Evolutionary conservation across 2,113 vertebrate species (phyloP), one percentile per base, ranked within the genome.

Genomic region (Percopsis transmontana): DNA sequence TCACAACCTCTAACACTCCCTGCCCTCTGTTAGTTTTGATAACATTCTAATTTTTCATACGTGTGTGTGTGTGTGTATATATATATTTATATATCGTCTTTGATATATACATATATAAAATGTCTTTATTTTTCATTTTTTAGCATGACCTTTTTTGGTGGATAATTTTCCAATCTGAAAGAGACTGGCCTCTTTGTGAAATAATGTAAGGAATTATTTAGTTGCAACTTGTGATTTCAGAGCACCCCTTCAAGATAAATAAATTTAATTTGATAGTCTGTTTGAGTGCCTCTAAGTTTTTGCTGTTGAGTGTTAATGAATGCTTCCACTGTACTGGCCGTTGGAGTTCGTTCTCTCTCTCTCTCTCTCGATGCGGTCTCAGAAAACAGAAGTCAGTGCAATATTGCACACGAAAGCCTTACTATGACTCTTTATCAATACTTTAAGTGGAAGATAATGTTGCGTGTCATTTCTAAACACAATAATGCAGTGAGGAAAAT

Each of bases 251-350:
- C 85, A 87, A 89, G 76, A 84, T 67, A 79, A 91, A 91, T 92
- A 93, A 91, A 89, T 74, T 74, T 87, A 80, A 90, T 91, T 88
- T 91, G 87, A 81, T 85, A 86, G 88, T 83, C 80, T 70, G 72
- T 88, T 90, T 85, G 76, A 60, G 82, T 33, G 27, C 27, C 27
- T 33, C 57, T 44, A 44, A 4, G 69, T 64, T 10, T 65, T 58
- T 50, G 78, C 78, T 62, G 66, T 83, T 79, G 59, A 5, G 20
- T 8, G 40, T 40, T 27, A 19, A 41, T 41, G 40, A 41, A 5
- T 12, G 5, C 12, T 41, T 41, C 40, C 12, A 12, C 5, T 41
- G 40, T 41, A n/a, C n/a, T n/a, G n/a, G n/a, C n/a, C n/a, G n/a
- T n/a, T n/a, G n/a, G n/a, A n/a, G n/a, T n/a, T n/a, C n/a, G n/a